Conservation (phyloP, 2,888 invertebrate genomes). For the Tetropium fuscum region DNA sequence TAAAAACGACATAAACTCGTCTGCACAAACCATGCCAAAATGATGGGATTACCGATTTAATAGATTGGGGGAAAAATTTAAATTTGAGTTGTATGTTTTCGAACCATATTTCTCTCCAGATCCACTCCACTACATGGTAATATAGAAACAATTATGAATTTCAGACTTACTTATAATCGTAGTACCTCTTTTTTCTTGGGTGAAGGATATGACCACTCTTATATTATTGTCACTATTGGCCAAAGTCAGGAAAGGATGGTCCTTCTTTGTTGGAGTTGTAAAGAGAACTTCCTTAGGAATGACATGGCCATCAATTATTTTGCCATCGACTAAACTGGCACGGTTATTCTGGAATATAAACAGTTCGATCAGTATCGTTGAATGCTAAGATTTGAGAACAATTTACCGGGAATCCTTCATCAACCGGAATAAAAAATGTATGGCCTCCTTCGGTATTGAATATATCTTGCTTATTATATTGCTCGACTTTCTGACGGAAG, state of each 20-base stretch:
- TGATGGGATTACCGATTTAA: too few species aligned
- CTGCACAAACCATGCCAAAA: too few species aligned
- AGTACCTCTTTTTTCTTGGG: conserved; percentile 76
- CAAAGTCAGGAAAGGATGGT: conserved; percentile 81
- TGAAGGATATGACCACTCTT: conserved; percentile 85
- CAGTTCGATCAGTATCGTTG: conserved; percentile 20
- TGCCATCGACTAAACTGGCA: conserved; percentile 79
- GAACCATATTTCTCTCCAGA: too few species aligned
- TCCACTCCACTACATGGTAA: neutral
- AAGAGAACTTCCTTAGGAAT: conserved; percentile 89
- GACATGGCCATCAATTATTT: conserved; percentile 91
- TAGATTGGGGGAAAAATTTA: too few species aligned
- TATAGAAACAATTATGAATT: neutral
- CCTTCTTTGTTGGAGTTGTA: conserved; percentile 83
- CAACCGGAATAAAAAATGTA: conserved; percentile 92
- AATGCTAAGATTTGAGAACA: conserved; percentile 2
- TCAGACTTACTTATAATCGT: conserved; percentile 71
- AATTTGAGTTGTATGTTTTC: too few species aligned
- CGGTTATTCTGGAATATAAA: conserved; percentile 54
- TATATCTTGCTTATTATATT: conserved; percentile 79
- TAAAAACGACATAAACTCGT: too few species aligned
- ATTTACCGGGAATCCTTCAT: conserved; percentile 87
- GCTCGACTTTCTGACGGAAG: conserved; percentile 81
- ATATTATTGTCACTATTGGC: conserved; percentile 88
- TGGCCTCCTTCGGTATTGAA: conserved; percentile 83